These are phyloP conservation scores for Mallotus villosus DNA, from an alignment of 2,797 vertebrate genomes.

Conservation along the genomic window DNA sequence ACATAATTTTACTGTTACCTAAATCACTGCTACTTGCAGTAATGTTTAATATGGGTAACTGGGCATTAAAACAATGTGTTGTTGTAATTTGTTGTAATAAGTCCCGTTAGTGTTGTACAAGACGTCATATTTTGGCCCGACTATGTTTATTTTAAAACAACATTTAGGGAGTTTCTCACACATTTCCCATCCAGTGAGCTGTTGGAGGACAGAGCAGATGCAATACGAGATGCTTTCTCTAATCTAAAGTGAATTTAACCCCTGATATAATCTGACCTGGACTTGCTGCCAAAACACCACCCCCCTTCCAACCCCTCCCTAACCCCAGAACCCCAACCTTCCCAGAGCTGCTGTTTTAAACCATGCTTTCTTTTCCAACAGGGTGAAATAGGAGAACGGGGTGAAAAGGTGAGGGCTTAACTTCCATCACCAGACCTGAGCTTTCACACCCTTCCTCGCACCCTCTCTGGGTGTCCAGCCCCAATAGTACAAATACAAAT, in stretches of 20 bases:
- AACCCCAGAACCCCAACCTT: slow-evolving; percentile 10
- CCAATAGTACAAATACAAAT: no score
- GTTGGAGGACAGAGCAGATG: slow-evolving; percentile 42
- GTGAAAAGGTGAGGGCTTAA: slow-evolving; percentile 88
- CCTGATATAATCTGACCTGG: slow-evolving; percentile 63
- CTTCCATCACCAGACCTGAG: slow-evolving; percentile 48
- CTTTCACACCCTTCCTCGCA: neutral
- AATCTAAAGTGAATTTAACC: slow-evolving; percentile 63
- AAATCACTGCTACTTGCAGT: no score
- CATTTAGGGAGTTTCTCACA: slow-evolving; percentile 18
- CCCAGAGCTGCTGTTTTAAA: slow-evolving; percentile 34
- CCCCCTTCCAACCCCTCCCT: slow-evolving; percentile 20
- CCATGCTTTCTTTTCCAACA: slow-evolving; percentile 75
- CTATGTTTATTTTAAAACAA: slow-evolving; percentile 35
- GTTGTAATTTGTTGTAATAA: no score
- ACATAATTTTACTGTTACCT: neutral
- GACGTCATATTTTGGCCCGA: slow-evolving; percentile 17
- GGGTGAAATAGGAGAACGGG: slow-evolving; percentile 92
- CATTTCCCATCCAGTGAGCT: slow-evolving; percentile 21
- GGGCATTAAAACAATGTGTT: neutral
- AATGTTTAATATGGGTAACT: neutral
- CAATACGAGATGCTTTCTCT: slow-evolving; percentile 49
- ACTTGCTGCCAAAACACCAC: slow-evolving; percentile 43
- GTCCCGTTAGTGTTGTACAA: neutral
- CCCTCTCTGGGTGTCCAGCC: slow-evolving; percentile 20